Percentiles rank a stretch among this genome's conserved stretches.
phyloP scores from a whole-genome alignment of 2,797 vertebrate genomes.

The Mionectes olivaceus region DNA sequence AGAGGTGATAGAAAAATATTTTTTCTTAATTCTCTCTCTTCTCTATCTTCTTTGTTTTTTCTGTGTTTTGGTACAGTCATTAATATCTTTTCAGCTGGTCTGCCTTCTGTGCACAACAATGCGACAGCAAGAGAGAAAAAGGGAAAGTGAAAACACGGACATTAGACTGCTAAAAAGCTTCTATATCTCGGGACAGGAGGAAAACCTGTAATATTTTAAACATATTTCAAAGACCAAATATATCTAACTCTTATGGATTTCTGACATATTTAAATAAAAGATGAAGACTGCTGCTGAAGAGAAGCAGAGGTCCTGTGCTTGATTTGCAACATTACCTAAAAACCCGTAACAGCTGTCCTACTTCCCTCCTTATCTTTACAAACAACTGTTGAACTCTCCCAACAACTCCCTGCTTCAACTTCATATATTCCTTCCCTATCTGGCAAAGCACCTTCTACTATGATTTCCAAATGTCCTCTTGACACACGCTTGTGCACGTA shows the following conservation, averaged over 20 bases:
- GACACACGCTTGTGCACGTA: constrained; percentile 38
- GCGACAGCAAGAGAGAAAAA: neutral
- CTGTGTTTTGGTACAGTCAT: neutral
- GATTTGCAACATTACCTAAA: neutral
- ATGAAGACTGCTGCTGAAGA: neutral
- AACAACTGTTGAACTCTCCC: constrained; percentile 21
- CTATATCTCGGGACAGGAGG: neutral
- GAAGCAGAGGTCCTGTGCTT: rapidly evolving
- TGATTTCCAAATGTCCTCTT: constrained; percentile 50
- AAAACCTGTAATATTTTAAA: neutral
- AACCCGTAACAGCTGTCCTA: neutral
- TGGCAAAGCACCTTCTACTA: constrained; percentile 46
- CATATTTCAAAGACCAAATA: neutral
- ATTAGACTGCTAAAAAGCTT: neutral
- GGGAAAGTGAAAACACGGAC: neutral
- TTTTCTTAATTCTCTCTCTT: neutral
- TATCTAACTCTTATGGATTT: neutral
- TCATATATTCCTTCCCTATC: constrained; percentile 55
- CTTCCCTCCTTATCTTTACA: neutral
- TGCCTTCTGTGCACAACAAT: neutral
- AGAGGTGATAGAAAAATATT: neutral
- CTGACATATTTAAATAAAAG: neutral
- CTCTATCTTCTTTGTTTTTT: neutral
- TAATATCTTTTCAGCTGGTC: neutral
- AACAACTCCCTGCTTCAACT: constrained; percentile 39